Percentiles rank a stretch among this genome's conserved stretches.
phyloP scores from a whole-genome alignment of 2,888 invertebrate genomes.

The Quadroppia sp. region DNA sequence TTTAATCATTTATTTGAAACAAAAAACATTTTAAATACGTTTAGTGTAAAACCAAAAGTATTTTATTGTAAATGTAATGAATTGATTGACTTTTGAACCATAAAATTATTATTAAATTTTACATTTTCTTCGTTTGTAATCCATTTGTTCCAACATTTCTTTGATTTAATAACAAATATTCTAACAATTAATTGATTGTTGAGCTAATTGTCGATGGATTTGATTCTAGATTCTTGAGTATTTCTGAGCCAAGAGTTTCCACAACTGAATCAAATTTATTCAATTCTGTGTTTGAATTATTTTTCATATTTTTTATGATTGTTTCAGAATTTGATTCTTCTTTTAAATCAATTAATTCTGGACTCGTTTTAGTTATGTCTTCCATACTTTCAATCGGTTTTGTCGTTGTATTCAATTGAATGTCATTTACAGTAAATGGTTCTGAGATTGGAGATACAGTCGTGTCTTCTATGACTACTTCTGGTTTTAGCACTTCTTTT shows the following conservation, averaged over 20 bases:
- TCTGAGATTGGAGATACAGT: background rate
- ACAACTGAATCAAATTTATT: background rate
- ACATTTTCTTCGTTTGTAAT: background rate
- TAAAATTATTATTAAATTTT: background rate
- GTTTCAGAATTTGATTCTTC: background rate
- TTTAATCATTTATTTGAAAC: constrained; percentile 22
- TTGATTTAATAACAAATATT: background rate
- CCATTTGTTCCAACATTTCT: background rate
- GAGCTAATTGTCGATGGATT: background rate
- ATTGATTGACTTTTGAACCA: constrained; percentile 25
- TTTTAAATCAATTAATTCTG: background rate
- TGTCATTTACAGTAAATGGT: no score
- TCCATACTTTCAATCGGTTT: background rate
- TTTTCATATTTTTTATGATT: background rate
- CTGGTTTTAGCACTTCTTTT: background rate
- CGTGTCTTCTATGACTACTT: background rate
- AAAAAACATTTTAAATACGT: background rate
- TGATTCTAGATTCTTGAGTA: background rate
- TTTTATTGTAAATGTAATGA: constrained; percentile 4
- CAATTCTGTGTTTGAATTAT: background rate
- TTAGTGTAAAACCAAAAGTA: constrained; percentile 18
- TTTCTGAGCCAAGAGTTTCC: background rate
- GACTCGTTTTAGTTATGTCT: background rate
- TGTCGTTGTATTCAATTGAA: background rate
- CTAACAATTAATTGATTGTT: background rate